phyloP scores from a whole-genome alignment of 2,888 invertebrate species.

The Epirrhoe tristata region DNA sequence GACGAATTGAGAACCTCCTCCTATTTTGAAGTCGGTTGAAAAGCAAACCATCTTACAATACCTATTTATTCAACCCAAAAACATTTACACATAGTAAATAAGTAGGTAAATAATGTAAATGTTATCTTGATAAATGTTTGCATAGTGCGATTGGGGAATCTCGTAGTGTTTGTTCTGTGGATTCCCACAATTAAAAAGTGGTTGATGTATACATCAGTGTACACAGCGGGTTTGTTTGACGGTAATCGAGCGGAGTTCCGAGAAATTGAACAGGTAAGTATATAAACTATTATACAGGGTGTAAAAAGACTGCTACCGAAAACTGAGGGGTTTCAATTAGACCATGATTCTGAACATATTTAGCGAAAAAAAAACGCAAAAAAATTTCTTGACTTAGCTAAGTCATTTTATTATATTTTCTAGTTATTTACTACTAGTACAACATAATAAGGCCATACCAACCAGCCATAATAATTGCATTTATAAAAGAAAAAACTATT shows the following conservation, averaged over 20 bases:
- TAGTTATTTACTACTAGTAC: no score
- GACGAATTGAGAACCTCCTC: no score
- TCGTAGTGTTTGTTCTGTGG: slow-evolving; percentile 49
- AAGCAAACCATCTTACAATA: slow-evolving; percentile 62
- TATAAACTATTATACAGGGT: slow-evolving; percentile 1
- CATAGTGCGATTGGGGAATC: slow-evolving; percentile 61
- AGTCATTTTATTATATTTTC: no score
- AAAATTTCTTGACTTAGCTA: no score
- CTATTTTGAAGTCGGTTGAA: no score
- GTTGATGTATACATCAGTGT: slow-evolving; percentile 37
- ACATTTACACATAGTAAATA: slow-evolving; percentile 57
- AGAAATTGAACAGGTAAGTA: slow-evolving; percentile 4
- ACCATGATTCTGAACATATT: no score
- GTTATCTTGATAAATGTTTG: slow-evolving; percentile 66
- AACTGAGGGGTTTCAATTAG: no score
- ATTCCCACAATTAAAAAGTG: slow-evolving; percentile 51
- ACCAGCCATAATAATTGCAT: no score
- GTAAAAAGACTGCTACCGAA: no score
- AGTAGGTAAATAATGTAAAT: slow-evolving; percentile 59
- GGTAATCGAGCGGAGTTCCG: slow-evolving; percentile 21
- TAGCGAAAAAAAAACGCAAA: no score
- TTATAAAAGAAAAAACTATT: no score
- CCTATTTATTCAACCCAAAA: slow-evolving; percentile 59
- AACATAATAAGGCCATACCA: no score
- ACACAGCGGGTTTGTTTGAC: slow-evolving; percentile 30